These are phyloP conservation scores for Notothenia rossii DNA, from an alignment of 2,113 vertebrate genomes.

Conservation along the genomic window DNA sequence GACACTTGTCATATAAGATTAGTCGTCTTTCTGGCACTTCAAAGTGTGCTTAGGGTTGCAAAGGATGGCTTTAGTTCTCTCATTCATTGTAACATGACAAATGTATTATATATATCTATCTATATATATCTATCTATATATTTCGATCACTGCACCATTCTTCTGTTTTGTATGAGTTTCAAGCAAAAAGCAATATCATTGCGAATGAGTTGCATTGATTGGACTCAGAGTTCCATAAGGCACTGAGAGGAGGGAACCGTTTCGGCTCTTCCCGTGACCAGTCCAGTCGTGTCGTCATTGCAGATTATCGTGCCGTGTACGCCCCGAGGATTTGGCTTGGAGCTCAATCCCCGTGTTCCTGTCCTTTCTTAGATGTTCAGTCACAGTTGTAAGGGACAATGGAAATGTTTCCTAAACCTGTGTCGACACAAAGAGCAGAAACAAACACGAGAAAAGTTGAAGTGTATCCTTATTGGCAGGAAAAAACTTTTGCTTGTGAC, in stretches of 20 bases:
- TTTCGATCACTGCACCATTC: constrained; percentile 79
- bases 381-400: constrained; percentile 78
- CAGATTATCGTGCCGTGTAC: constrained; percentile 88
- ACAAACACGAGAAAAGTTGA: constrained; percentile 18
- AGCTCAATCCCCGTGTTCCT: constrained; percentile 85
- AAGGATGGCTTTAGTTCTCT: constrained; percentile 97
- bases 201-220: constrained; percentile 97
- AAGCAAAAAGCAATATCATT: constrained; percentile 93
- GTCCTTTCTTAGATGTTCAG: constrained; percentile 86
- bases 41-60: constrained; percentile 95
- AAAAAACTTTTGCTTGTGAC: background rate
- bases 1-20: constrained; percentile 70
- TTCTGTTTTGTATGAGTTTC: constrained; percentile 86
- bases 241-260: constrained; percentile 93
- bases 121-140: constrained; percentile 60
- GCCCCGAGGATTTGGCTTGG: constrained; percentile 80
- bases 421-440: constrained; percentile 50
- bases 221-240: constrained; percentile 99
- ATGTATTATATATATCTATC: constrained; percentile 57
- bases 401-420: constrained; percentile 71
- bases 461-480: background rate
- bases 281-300: constrained; percentile 93
- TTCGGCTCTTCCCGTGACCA: constrained; percentile 90
- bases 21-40: constrained; percentile 78
- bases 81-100: constrained; percentile 76